Percentiles rank a stretch among this genome's conserved stretches.
Evolutionary conservation across 2,113 vertebrate genomes (phyloP).

Genomic region (Lophius piscatorius): DNA sequence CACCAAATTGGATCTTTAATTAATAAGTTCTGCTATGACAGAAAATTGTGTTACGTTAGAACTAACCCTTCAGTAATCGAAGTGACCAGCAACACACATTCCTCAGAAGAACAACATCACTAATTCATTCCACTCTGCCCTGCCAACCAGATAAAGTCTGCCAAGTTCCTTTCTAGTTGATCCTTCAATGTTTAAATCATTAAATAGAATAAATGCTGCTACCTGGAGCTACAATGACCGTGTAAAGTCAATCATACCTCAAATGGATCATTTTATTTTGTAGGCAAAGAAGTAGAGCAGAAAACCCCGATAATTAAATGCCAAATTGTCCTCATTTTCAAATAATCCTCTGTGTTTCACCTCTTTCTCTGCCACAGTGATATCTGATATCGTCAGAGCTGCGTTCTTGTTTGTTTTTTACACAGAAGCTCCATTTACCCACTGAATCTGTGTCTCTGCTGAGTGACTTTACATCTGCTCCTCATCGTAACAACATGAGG

Average conservation of each 20-base stretch:
- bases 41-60: neutral
- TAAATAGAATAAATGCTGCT: conserved; percentile 7
- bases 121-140: neutral
- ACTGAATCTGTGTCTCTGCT: conserved; percentile 51
- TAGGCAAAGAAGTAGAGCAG: conserved; percentile 31
- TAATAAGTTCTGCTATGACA: neutral
- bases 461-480: conserved; percentile 32
- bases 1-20: too few species aligned
- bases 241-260: too few species aligned
- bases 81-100: neutral
- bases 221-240: conserved; percentile 1
- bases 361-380: conserved; percentile 48
- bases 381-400: conserved; percentile 67
- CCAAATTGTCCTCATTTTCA: conserved; percentile 63
- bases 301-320: conserved; percentile 63
- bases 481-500: conserved; percentile 1
- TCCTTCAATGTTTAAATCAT: neutral
- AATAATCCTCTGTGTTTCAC: conserved; percentile 9
- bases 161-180: conserved; percentile 4
- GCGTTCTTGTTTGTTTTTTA: conserved; percentile 68
- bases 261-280: conserved; percentile 12
- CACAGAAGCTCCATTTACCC: conserved; percentile 65
- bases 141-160: conserved; percentile 2
- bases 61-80: neutral
- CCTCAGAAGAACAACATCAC: neutral